Evolutionary conservation across 2,113 vertebrate genomes (phyloP).

Genomic region (Chelonoidis abingdonii): DNA sequence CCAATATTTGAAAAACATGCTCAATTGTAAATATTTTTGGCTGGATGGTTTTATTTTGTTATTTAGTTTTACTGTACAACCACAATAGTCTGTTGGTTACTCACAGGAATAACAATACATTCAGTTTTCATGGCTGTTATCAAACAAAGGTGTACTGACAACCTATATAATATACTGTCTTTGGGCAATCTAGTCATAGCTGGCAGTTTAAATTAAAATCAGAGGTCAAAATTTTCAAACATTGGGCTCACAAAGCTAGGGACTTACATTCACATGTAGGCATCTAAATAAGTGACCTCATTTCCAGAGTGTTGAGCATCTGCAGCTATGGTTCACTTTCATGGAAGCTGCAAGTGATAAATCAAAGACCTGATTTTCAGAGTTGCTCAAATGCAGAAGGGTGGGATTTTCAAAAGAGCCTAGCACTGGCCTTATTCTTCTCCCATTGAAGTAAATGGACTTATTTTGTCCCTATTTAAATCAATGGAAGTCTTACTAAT

Average conservation of each 20-base stretch:
- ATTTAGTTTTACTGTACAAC: background rate
- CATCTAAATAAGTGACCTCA: background rate
- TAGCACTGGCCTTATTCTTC: background rate
- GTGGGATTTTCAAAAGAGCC: background rate
- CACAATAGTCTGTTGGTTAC: background rate
- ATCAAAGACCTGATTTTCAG: background rate
- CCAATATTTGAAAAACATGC: background rate
- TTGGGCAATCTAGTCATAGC: background rate
- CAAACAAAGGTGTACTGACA: background rate
- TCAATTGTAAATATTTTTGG: background rate
- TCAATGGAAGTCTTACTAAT: background rate
- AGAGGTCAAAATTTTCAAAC: background rate
- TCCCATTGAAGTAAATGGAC: background rate
- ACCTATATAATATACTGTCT: background rate
- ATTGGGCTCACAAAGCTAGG: background rate
- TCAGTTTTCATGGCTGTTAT: background rate
- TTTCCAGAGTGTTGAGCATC: background rate
- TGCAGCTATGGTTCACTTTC: background rate
- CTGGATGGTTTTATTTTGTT: background rate
- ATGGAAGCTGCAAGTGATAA: background rate
- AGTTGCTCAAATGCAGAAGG: background rate
- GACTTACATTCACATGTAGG: background rate
- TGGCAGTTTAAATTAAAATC: background rate
- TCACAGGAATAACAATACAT: background rate
- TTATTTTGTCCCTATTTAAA: background rate